Evolutionary conservation across 2,888 invertebrate genomes (phyloP), one percentile per base, ranked within the genome.

Genomic region (Rhodophaea formosa): DNA sequence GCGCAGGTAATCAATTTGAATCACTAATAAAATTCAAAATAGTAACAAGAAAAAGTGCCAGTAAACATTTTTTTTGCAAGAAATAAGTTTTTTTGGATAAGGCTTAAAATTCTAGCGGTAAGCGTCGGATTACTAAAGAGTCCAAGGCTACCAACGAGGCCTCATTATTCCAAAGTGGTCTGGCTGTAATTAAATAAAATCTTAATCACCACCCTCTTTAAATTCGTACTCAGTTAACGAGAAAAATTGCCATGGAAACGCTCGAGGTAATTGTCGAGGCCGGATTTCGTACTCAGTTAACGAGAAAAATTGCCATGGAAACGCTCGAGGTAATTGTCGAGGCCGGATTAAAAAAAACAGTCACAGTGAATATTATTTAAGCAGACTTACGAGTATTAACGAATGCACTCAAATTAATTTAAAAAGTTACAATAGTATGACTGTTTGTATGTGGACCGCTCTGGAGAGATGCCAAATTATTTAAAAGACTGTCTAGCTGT

Each of bases 241-340:
- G 66, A 74, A 68, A 71, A 67, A 69, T 62, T 63, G 63, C 67
- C 58, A 57, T 59, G 59, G 59, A 64, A 71, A 68, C 66, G 57
- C 39, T 53, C 59, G 53, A 53, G 57, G 66, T 68, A 62, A 65
- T 71, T 68, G 62, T 59, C 32, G 54, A 56, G 39, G 16, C 35
- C 46, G 59, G 56, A 59, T 61, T 58, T 60, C 58, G 62, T 63
- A 67, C 65, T 69, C 66, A 62, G 63, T 64, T 67, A 71, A 71
- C 62, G 66, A 68, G 66, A 74, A 68, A 71, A 67, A 69, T 62
- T 63, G 63, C 67, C 58, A 57, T 59, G 59, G 59, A 64, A 71
- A 68, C 66, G 57, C 39, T 53, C 59, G 53, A 53, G 57, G 66
- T 68, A 62, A 65, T 71, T 68, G 62, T 59, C 32, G 54, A 56